Percentiles rank a stretch among this genome's conserved stretches.
These are phyloP conservation scores for Cherax destructor DNA, from an alignment of 1,140 invertebrate genomes.

Conservation along the genomic window DNA sequence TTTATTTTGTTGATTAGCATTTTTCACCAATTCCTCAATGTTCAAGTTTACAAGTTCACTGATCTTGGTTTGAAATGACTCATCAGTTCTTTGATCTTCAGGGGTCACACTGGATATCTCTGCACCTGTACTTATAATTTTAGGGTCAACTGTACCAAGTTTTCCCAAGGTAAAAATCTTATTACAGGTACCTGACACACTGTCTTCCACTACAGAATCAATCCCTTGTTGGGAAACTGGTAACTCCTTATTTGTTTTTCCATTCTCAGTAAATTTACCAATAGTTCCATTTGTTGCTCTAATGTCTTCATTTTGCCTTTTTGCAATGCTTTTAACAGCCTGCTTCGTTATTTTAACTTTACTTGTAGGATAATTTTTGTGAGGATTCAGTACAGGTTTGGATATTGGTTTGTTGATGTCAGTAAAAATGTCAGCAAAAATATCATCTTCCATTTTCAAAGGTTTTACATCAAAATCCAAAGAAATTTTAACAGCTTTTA, in stretches of 20 bases:
- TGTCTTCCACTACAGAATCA: background rate
- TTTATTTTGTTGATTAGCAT: background rate
- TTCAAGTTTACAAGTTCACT: constrained; percentile 33
- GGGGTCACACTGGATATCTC: too few relatives aligned
- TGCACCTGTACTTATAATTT: background rate
- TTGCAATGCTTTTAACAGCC: background rate
- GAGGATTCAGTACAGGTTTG: background rate
- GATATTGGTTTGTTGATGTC: background rate
- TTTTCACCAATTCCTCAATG: constrained; percentile 56
- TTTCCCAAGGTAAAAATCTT: background rate
- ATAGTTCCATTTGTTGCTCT: background rate
- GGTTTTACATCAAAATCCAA: constrained; percentile 66
- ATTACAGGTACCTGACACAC: background rate
- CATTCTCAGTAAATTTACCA: background rate
- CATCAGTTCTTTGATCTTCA: background rate
- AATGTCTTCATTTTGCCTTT: background rate
- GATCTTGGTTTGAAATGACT: constrained; percentile 1
- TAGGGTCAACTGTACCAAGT: background rate
- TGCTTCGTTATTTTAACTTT: background rate
- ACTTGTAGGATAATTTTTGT: background rate
- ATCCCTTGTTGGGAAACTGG: background rate
- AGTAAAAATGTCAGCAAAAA: constrained; percentile 82
- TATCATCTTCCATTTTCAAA: constrained; percentile 79
- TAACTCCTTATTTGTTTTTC: background rate
- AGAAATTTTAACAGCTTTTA: constrained; percentile 61